These are phyloP conservation scores for Eurosta solidaginis DNA, from an alignment of 1,140 invertebrate genomes.

Conservation along the genomic window DNA sequence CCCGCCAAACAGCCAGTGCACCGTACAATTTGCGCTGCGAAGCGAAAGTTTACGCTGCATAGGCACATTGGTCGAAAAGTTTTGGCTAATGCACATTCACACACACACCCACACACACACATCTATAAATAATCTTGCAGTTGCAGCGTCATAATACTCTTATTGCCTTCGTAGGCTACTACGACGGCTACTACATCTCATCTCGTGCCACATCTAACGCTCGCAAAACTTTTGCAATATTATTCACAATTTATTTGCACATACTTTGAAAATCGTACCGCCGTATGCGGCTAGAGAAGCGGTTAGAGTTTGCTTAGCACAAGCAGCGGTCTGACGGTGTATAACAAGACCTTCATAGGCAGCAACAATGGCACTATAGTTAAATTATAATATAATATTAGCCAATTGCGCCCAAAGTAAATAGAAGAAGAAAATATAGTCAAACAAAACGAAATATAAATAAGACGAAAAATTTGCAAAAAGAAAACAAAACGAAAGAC, in stretches of 20 bases:
- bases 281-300: background rate
- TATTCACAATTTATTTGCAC: slow-evolving; percentile 22
- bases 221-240: slow-evolving; percentile 30
- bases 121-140: too few species aligned
- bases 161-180: too few species aligned
- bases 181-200: background rate
- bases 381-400: slow-evolving; percentile 12
- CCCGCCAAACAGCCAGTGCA: too few species aligned
- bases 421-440: background rate
- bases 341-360: background rate
- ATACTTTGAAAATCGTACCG: background rate
- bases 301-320: slow-evolving; percentile 1
- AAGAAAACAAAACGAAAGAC: too few species aligned
- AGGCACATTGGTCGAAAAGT: background rate
- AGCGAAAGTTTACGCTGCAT: slow-evolving; percentile 21
- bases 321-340: background rate
- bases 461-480: background rate
- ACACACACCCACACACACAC: too few species aligned
- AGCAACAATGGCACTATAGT: background rate
- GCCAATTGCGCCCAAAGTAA: background rate
- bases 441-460: background rate
- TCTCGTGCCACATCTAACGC: background rate
- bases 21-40: background rate
- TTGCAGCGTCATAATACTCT: too few species aligned
- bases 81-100: background rate